Conservation (phyloP, 2,113 vertebrate species). For the Genyomyrus donnyi region DNA sequence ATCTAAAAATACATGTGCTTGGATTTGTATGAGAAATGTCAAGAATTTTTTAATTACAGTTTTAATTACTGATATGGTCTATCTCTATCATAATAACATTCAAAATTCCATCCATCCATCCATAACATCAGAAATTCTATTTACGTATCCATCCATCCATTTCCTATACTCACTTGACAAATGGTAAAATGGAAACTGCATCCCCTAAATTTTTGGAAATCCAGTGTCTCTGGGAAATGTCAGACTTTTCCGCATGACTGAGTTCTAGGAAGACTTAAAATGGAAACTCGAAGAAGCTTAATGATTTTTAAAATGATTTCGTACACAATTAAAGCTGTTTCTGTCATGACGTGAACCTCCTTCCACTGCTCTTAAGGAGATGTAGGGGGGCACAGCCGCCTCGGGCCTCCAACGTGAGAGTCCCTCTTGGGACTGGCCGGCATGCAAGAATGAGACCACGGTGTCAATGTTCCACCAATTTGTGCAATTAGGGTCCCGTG, state of each 20-base stretch:
- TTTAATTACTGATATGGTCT: background rate
- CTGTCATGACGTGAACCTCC: background rate
- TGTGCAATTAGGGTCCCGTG: conserved; percentile 31
- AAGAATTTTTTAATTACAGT: background rate
- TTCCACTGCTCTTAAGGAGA: background rate
- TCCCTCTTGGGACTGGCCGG: background rate
- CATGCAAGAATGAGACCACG: conserved; percentile 5
- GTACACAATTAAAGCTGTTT: background rate
- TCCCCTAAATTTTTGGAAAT: background rate
- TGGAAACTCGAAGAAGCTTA: background rate
- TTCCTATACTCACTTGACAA: background rate
- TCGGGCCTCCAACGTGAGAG: background rate
- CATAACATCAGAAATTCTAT: background rate
- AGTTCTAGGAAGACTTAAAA: background rate
- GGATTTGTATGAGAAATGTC: background rate
- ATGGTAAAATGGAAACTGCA: background rate
- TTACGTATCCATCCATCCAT: background rate
- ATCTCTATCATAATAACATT: background rate
- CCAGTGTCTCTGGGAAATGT: background rate
- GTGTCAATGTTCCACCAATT: conserved; percentile 32
- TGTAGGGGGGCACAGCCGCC: background rate
- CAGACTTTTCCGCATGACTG: background rate
- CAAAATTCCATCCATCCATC: background rate
- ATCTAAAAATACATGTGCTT: background rate
- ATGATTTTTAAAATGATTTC: background rate